These are phyloP conservation scores for Mus pahari DNA, from an alignment of 2,113 vertebrate genomes.

Conservation along the genomic window DNA sequence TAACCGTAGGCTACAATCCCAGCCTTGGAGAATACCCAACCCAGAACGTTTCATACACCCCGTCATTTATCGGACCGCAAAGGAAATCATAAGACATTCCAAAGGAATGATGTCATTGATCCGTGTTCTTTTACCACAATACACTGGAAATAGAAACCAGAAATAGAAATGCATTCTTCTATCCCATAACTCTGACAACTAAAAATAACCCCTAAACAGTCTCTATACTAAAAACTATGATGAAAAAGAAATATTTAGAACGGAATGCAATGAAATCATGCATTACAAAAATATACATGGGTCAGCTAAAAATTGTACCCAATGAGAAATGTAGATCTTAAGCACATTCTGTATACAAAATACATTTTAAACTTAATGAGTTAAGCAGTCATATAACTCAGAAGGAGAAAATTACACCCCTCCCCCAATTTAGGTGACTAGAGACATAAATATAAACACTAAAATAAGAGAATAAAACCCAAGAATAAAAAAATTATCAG, in stretches of 20 bases:
- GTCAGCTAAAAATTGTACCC: neutral
- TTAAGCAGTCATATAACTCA: neutral
- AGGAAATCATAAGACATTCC: slow-evolving; percentile 68
- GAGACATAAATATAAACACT: slow-evolving; percentile 6
- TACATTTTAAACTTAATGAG: slow-evolving; percentile 3
- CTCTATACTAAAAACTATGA: slow-evolving; percentile 26
- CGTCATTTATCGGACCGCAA: slow-evolving; percentile 36
- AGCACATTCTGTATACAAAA: slow-evolving; percentile 35
- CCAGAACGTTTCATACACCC: slow-evolving; percentile 16
- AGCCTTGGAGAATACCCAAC: neutral
- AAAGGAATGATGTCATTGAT: slow-evolving; percentile 20
- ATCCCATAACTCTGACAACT: neutral
- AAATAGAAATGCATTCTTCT: neutral
- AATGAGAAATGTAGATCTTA: neutral
- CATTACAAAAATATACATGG: neutral
- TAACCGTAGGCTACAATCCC: neutral
- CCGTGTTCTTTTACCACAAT: slow-evolving; percentile 25
- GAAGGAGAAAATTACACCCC: neutral
- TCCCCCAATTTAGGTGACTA: neutral
- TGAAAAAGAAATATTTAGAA: slow-evolving; percentile 66
- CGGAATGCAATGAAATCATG: neutral
- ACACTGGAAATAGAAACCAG: slow-evolving; percentile 66
- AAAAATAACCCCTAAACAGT: slow-evolving; percentile 36
- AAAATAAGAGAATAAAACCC: slow-evolving; percentile 25
- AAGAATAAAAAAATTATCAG: slow-evolving; percentile 34